Evolutionary conservation across 2,113 vertebrate genomes (phyloP).

Genomic region (Pithys albifrons): DNA sequence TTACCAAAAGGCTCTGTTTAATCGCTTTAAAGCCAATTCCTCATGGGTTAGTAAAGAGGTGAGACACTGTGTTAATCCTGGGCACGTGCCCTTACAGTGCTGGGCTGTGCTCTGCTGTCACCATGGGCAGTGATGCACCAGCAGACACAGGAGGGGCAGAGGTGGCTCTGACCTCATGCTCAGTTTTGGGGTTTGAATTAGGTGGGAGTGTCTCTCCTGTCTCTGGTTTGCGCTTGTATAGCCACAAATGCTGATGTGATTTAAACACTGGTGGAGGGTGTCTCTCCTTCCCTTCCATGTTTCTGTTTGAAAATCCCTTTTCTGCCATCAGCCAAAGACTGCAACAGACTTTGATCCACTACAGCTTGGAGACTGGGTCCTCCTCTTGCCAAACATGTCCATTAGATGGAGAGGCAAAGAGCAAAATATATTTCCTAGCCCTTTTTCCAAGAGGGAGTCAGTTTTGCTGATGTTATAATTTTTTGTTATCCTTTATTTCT

Average conservation of each 20-base stretch:
- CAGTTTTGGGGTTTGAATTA: not conserved
- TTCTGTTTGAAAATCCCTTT: not conserved
- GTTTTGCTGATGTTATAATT: not conserved
- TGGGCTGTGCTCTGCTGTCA: not conserved
- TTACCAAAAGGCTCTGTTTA: not conserved
- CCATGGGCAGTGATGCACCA: accelerated
- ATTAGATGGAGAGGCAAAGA: not conserved
- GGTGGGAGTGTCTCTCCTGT: not conserved
- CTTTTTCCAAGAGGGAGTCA: not conserved
- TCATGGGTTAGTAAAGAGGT: not conserved
- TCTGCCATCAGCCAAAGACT: not conserved
- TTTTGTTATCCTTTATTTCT: not conserved
- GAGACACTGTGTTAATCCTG: not conserved
- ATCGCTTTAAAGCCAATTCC: not conserved
- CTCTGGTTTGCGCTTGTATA: not conserved
- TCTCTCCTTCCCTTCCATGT: accelerated
- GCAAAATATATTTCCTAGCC: not conserved
- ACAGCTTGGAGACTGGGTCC: not conserved
- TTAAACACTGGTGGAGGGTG: not conserved
- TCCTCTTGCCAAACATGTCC: not conserved
- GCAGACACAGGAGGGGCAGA: not conserved
- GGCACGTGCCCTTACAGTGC: not conserved
- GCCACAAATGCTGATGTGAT: not conserved
- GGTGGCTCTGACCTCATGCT: not conserved
- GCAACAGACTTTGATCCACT: not conserved